Evolutionary conservation across 2,113 vertebrate species (phyloP).

Genomic region (Xenus cinereus): DNA sequence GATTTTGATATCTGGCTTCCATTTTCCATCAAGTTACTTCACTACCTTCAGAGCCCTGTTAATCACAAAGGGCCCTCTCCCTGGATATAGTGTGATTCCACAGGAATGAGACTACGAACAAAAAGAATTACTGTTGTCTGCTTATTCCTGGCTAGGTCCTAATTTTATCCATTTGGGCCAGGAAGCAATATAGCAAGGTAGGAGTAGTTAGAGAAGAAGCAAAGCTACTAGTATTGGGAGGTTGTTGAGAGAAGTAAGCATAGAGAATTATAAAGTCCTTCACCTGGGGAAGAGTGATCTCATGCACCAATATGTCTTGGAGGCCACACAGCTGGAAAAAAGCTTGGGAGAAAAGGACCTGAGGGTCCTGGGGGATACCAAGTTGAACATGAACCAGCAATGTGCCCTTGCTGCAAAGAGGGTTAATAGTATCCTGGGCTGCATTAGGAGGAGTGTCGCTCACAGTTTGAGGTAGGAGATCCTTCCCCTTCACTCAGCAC

Average conservation of each 20-base stretch:
- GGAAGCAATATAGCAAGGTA: neutral
- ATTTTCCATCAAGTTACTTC: neutral
- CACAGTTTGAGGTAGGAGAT: neutral
- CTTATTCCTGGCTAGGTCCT: neutral
- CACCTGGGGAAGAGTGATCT: neutral
- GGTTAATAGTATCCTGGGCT: too few relatives aligned
- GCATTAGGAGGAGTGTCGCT: neutral
- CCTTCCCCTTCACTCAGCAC: neutral
- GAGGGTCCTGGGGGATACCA: neutral
- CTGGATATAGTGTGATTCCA: neutral
- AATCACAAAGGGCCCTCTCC: neutral
- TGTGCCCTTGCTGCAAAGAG: neutral
- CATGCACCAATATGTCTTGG: neutral
- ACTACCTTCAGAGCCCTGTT: neutral
- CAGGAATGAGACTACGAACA: neutral
- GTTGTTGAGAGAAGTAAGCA: neutral
- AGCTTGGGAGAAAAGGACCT: neutral
- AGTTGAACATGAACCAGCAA: neutral
- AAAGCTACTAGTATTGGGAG: neutral
- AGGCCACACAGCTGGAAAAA: neutral
- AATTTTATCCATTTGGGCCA: neutral
- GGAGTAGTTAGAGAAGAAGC: neutral
- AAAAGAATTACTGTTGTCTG: neutral
- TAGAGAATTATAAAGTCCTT: neutral
- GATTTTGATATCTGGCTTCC: neutral